These are phyloP conservation scores for Lithobates sylvaticus DNA, from an alignment of 2,797 vertebrate species.

Conservation along the genomic window DNA sequence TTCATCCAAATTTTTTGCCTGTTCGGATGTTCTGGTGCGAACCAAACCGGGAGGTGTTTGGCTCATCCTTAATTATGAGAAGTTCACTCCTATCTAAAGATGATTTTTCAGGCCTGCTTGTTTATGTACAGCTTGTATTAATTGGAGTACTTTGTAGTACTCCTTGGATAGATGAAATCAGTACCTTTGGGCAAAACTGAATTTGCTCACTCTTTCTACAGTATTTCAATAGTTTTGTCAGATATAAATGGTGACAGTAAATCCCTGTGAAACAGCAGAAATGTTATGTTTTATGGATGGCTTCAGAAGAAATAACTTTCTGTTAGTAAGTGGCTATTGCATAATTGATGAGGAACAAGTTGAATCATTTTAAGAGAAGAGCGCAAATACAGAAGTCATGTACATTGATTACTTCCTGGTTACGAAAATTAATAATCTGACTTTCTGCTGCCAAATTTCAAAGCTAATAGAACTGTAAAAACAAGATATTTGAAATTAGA, in stretches of 20 bases:
- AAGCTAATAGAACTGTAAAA: constrained; percentile 13
- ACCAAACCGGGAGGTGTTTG: too few species aligned
- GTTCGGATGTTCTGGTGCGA: too few species aligned
- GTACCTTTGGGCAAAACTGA: constrained; percentile 28
- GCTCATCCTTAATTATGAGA: too few species aligned
- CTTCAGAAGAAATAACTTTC: constrained; percentile 44
- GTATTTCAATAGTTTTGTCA: constrained; percentile 36
- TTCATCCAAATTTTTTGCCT: too few species aligned
- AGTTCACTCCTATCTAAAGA: too few species aligned
- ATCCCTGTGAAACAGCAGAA: constrained; percentile 39
- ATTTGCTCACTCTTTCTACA: not conserved
- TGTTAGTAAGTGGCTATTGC: constrained; percentile 50
- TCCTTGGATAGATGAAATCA: constrained; percentile 21
- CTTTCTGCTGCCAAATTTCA: constrained; percentile 42
- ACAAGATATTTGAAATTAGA: constrained; percentile 14
- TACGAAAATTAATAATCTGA: constrained; percentile 45
- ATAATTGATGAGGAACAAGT: constrained; percentile 54
- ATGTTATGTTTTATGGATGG: constrained; percentile 52
- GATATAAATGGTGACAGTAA: constrained; percentile 40
- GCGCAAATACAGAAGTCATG: constrained; percentile 25
- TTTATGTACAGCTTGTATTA: constrained; percentile 7
- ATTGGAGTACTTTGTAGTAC: constrained; percentile 32
- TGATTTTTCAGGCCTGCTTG: not conserved
- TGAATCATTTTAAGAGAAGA: constrained; percentile 54
- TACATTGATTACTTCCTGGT: constrained; percentile 47